Evolutionary conservation across 2,113 vertebrate genomes (phyloP).

Genomic region (Anas platyrhynchos): DNA sequence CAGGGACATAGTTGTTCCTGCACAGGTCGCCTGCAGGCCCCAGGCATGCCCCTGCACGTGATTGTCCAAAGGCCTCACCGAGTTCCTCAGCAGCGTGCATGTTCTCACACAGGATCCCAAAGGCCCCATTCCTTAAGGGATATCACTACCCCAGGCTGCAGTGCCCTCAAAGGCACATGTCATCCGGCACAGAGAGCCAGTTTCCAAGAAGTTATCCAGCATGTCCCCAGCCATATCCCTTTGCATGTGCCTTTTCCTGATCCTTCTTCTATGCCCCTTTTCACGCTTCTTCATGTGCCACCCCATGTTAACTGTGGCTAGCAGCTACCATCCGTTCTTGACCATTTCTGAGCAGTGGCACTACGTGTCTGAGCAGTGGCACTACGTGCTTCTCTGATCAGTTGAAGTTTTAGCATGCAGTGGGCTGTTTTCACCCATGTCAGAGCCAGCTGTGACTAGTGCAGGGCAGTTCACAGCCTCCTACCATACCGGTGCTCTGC

Average conservation of each 20-base stretch:
- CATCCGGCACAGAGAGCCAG: not conserved
- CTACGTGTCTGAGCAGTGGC: not conserved
- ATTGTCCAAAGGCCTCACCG: not conserved
- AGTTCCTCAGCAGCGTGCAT: not conserved
- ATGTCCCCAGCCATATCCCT: not conserved
- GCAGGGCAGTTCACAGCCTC: not conserved
- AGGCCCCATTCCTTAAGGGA: not conserved
- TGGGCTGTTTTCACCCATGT: not conserved
- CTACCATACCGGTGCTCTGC: not conserved
- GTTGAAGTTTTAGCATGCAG: not conserved
- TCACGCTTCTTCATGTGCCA: accelerated
- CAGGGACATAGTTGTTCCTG: no score
- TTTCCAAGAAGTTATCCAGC: not conserved
- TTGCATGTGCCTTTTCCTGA: not conserved
- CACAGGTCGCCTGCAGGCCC: not conserved
- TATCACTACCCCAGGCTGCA: not conserved
- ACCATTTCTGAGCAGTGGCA: not conserved
- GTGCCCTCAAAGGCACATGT: not conserved
- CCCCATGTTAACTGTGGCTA: not conserved
- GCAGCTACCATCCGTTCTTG: not conserved
- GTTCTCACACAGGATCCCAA: no score
- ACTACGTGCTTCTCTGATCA: not conserved
- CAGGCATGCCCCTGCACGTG: no score
- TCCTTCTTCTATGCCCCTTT: not conserved
- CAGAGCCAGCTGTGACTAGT: not conserved